Percentiles rank a stretch among this genome's conserved stretches.
Evolutionary conservation across 2,888 invertebrate species (phyloP).

Genomic region (Resseliella maxima): DNA sequence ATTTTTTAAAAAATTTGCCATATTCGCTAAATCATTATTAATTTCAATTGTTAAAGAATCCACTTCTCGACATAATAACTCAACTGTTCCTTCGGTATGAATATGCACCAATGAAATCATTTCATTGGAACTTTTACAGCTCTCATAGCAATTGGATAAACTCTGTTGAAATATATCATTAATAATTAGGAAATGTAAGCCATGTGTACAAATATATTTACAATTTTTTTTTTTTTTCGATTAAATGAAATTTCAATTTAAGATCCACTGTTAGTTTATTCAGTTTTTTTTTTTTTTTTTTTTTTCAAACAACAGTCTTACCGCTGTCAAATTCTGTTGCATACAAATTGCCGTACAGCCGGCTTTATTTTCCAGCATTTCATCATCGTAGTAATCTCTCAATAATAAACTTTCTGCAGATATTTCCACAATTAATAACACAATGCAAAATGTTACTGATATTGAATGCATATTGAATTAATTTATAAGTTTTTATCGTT

Average conservation of each 20-base stretch:
- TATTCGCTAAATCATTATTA: background rate
- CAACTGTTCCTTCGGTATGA: constrained; percentile 63
- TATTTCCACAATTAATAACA: background rate
- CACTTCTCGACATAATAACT: constrained; percentile 65
- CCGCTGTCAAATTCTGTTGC: background rate
- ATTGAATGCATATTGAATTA: no score
- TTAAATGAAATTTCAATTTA: no score
- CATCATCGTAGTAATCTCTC: background rate
- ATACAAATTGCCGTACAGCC: background rate
- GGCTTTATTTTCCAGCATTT: background rate
- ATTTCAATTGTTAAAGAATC: constrained; percentile 63
- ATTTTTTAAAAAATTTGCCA: no score
- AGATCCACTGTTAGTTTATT: no score
- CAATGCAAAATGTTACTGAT: no score
- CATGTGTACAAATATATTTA: no score
- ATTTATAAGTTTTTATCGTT: no score
- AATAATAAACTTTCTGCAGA: background rate
- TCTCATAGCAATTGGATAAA: background rate
- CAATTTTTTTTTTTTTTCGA: background rate
- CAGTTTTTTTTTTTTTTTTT: no score
- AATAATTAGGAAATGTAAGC: background rate
- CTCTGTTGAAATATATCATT: background rate
- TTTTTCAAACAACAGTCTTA: no score
- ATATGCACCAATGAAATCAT: constrained; percentile 60
- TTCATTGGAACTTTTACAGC: background rate